These are phyloP conservation scores for Venusia cambrica DNA, from an alignment of 2,888 invertebrate species.

Conservation along the genomic window DNA sequence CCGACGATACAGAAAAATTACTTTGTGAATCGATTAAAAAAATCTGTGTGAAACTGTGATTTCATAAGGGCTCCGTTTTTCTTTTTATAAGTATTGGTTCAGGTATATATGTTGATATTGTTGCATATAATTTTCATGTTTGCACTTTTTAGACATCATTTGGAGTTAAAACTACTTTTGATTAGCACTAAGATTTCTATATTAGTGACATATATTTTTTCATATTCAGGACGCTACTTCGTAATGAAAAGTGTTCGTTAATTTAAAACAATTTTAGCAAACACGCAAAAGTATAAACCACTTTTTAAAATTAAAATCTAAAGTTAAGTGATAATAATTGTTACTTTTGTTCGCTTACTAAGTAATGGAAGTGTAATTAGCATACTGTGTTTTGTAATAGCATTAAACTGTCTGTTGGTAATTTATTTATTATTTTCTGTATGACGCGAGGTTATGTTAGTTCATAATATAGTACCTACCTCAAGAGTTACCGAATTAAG, in stretches of 20 bases:
- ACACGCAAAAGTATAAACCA: slow-evolving; percentile 23
- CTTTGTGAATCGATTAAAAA: background rate
- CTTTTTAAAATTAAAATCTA: slow-evolving; percentile 51
- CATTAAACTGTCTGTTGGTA: no score
- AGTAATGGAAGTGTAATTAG: slow-evolving; percentile 50
- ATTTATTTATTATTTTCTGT: no score
- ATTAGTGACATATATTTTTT: slow-evolving; percentile 1
- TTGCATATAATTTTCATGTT: no score
- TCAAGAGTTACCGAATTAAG: no score
- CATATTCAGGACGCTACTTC: slow-evolving; percentile 4
- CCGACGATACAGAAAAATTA: slow-evolving; percentile 32
- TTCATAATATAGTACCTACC: no score
- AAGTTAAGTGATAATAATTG: slow-evolving; percentile 51
- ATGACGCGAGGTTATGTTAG: slow-evolving; percentile 26
- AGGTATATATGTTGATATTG: no score
- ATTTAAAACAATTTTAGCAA: slow-evolving; percentile 15
- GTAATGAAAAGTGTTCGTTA: slow-evolving; percentile 15
- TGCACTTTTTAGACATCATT: no score
- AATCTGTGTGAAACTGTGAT: slow-evolving; percentile 2
- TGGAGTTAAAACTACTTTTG: no score
- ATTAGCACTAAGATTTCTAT: background rate
- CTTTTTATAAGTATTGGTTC: no score
- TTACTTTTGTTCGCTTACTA: slow-evolving; percentile 29
- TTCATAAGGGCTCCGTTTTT: background rate
- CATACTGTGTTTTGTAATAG: slow-evolving; percentile 20